Base-by-base conservation (phyloP, 2,797 vertebrate genomes). In the Hippoglossus hippoglossus region DNA sequence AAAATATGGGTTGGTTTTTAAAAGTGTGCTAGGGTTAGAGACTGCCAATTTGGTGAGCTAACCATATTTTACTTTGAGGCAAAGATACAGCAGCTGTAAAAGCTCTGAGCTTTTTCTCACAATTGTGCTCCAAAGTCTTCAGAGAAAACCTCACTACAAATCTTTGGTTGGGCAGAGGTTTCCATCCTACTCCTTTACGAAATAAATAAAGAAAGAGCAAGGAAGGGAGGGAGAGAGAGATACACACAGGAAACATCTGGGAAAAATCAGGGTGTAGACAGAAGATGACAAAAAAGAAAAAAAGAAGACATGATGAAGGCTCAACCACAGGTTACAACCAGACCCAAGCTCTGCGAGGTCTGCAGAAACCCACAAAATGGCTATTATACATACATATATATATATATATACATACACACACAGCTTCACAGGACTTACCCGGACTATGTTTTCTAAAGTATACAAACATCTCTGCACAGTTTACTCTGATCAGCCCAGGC, bases 161-260 rank as follows among this genome's bases (percentile, higher is more conserved):
- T 89, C 83, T 87, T 78, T 66, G 61, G 71, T 28, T 71, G 70
- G 83, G 62, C 83, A 74, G 81, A 79, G 44, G 61, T 89, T 89
- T 78, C 84, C 73, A 84, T 91, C 81, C 84, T 78, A 54, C 79
- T 87, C 61, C 77, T 86, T 86, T 64, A 71, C 80, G 80, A 82
- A 88, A 87, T 75, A 80, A 77, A 80, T 4, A 78, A 56, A 18
- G n/a, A 65, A 26, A 71, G 63, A 70, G 54, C 65, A 44, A 59
- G 52, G 58, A 10, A 75, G 47, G 69, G 39, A 68, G 52, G 73
- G 57, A 67, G 63, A 71, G 57, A 61, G 76, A 87, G 49, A 90
- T 56, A 93, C 88, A 93, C 91, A 94, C 94, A 97, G 96, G 96
- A 98, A 97, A 97, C 97, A 98, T 97, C 97, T 98, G 97, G 96